Evolutionary conservation across 2,797 vertebrate genomes (phyloP).

Genomic region (Hemitrygon akajei): DNA sequence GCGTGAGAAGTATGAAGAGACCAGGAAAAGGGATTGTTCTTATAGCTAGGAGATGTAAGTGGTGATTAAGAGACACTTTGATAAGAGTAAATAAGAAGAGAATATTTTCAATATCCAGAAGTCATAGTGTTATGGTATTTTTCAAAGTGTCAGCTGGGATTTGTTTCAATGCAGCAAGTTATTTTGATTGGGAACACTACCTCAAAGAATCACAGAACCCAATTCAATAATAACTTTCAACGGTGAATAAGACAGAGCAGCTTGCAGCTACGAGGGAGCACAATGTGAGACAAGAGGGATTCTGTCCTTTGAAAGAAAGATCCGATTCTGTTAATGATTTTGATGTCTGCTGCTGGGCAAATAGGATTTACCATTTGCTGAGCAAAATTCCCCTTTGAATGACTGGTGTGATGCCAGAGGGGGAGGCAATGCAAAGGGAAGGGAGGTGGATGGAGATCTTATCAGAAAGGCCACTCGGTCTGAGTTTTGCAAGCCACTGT

Average conservation of each 20-base stretch:
- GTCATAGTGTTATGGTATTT: not conserved
- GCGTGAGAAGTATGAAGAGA: not conserved
- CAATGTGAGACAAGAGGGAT: not conserved
- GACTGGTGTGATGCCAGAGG: not conserved
- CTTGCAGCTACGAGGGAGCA: no score
- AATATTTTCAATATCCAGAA: not conserved
- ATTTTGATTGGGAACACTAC: not conserved
- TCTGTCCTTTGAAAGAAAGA: not conserved
- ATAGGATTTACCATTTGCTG: not conserved
- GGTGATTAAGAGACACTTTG: not conserved
- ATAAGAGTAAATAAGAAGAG: not conserved
- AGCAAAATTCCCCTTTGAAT: not conserved
- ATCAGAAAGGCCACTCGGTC: no score
- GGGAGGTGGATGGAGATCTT: not conserved
- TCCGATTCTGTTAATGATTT: not conserved
- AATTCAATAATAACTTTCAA: not conserved
- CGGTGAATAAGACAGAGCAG: not conserved
- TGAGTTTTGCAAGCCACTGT: no score
- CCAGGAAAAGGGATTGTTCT: not conserved
- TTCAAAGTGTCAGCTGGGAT: not conserved
- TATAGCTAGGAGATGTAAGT: not conserved
- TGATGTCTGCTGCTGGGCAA: not conserved
- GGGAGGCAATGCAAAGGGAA: not conserved
- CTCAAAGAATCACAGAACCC: not conserved
- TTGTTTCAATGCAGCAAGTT: not conserved